Evolutionary conservation across 1,140 invertebrate genomes (phyloP).

Genomic region (Pachyrhynchus sulphureomaculatus): DNA sequence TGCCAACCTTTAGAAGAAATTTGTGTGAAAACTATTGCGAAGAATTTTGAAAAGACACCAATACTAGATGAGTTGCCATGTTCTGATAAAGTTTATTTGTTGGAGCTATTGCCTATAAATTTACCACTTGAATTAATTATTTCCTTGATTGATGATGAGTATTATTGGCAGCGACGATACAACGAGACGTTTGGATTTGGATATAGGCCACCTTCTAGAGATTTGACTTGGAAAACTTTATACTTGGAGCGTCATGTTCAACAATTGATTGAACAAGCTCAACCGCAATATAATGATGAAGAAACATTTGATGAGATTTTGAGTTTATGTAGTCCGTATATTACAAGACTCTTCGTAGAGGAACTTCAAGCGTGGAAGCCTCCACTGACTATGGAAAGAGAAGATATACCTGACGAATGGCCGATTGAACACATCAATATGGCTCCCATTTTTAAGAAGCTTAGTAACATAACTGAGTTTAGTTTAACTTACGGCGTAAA

Average conservation of each 20-base stretch:
- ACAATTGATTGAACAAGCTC: slow-evolving; percentile 44
- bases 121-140: slow-evolving; percentile 39
- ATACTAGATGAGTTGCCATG: slow-evolving; percentile 42
- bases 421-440: slow-evolving; percentile 49
- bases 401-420: slow-evolving; percentile 46
- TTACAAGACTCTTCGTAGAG: slow-evolving; percentile 42
- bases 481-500: slow-evolving; percentile 43
- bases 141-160: slow-evolving; percentile 46
- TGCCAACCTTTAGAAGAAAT: slow-evolving; percentile 37
- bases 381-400: slow-evolving; percentile 40
- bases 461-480: slow-evolving; percentile 41
- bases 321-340: slow-evolving; percentile 40
- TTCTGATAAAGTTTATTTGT: slow-evolving; percentile 39
- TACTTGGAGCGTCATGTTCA: slow-evolving; percentile 47
- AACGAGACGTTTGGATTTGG: slow-evolving; percentile 35
- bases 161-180: slow-evolving; percentile 48
- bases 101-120: slow-evolving; percentile 39
- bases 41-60: slow-evolving; percentile 39
- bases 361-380: slow-evolving; percentile 47
- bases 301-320: slow-evolving; percentile 44
- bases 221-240: slow-evolving; percentile 47
- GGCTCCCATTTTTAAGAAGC: slow-evolving; percentile 39
- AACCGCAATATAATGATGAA: slow-evolving; percentile 49
- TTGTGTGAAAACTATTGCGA: slow-evolving; percentile 37
- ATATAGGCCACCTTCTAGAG: slow-evolving; percentile 20